Percentiles rank a stretch among this genome's conserved stretches.
Evolutionary conservation across 2,113 vertebrate genomes (phyloP).

Genomic region (Panthera uncia): DNA sequence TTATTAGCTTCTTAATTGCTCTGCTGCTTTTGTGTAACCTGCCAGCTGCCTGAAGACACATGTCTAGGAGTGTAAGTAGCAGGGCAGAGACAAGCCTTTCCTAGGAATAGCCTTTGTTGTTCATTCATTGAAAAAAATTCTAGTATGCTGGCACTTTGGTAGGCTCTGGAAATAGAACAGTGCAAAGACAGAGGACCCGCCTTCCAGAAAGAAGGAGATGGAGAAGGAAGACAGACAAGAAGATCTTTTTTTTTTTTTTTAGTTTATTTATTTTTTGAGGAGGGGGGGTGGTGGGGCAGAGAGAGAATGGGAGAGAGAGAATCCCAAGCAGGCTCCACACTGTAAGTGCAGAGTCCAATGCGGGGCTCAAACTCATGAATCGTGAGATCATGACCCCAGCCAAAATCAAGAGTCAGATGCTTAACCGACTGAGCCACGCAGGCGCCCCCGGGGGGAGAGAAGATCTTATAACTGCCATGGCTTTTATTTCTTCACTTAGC

Average conservation of each 20-base stretch:
- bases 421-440: too few relatives aligned
- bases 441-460: not conserved
- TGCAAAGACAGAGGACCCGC: not conserved
- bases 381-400: too few relatives aligned
- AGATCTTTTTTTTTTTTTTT: too few relatives aligned
- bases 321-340: too few relatives aligned
- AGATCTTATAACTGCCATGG: not conserved
- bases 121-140: not conserved
- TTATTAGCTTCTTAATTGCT: not conserved
- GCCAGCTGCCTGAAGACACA: not conserved
- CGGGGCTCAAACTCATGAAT: too few relatives aligned
- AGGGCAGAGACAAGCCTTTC: not conserved
- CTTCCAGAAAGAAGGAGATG: not conserved
- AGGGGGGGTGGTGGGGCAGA: too few relatives aligned
- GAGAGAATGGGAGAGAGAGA: too few relatives aligned
- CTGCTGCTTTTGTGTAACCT: not conserved
- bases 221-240: not conserved
- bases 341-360: too few relatives aligned
- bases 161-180: not conserved
- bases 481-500: not conserved
- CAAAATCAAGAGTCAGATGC: too few relatives aligned
- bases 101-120: not conserved
- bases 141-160: not conserved
- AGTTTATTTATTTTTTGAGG: too few relatives aligned
- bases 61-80: not conserved